A percentile compares a stretch with the other conserved stretches of the same genome.
Conservation (phyloP, 2,888 invertebrate genomes). For the Lepidochitona cinerea region DNA sequence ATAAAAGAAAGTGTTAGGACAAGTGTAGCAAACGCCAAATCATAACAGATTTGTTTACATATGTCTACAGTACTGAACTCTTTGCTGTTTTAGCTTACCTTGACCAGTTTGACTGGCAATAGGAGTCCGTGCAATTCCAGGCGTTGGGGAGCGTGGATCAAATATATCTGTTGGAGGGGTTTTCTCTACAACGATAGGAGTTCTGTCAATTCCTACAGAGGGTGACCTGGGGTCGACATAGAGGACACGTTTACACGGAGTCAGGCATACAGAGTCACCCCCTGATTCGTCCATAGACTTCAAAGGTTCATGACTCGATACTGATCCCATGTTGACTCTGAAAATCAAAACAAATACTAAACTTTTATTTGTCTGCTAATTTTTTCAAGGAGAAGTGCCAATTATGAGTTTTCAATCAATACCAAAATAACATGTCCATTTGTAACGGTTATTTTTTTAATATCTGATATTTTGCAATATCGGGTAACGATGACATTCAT, state of each 20-base stretch:
- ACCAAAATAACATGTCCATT: too few relatives aligned
- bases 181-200: conserved; percentile 56
- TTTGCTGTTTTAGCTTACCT: too few relatives aligned
- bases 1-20: neutral
- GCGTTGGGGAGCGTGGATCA: conserved; percentile 44
- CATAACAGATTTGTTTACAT: neutral
- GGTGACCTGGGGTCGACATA: conserved; percentile 52
- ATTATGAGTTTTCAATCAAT: too few relatives aligned
- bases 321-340: neutral
- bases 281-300: neutral
- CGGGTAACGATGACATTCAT: too few relatives aligned
- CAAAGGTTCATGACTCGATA: neutral
- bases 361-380: too few relatives aligned
- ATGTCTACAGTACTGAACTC: too few relatives aligned
- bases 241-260: neutral
- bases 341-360: too few relatives aligned
- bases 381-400: too few relatives aligned
- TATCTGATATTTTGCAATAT: too few relatives aligned
- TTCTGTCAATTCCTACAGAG: conserved; percentile 43
- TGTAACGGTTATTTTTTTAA: too few relatives aligned
- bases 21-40: neutral
- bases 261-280: neutral
- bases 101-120: conserved; percentile 16
- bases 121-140: conserved; percentile 44
- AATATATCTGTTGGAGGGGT: conserved; percentile 37